Base-by-base conservation (phyloP, 2,888 invertebrate species). In the Lamellibrachia satsuma region DNA sequence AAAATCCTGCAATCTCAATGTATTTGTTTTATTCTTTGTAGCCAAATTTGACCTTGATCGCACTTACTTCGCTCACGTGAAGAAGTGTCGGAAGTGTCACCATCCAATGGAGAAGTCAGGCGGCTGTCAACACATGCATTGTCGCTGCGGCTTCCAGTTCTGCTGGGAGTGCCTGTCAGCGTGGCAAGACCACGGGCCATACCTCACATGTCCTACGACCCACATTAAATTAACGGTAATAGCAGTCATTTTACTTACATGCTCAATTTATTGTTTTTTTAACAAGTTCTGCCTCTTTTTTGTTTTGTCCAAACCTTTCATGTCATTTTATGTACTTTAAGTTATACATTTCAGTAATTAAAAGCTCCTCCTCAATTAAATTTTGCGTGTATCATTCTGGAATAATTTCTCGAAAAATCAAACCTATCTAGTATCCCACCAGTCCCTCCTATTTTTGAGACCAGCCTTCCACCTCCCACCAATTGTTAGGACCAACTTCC, bases 21-120 rank as follows among this genome's bases (percentile, higher is more conserved):
- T 75, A 22, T 75, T 22, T 22, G 3, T 15, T 15, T 75, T 22
- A 75, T 2, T 22, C 75, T 75, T 75, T 75, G 75, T 75, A 75
- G 75, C 15, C 22, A 75, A 6, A 15, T 22, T 22, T n/a, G 22
- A 52, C 91, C n/a, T 7, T 22, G 52, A 39, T n/a, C 8, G 27
- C 52, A n/a, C 27, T 9, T 52, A 52, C n/a, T 51, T 90, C 22
- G 93, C 94, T 27, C 52, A 93, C 6, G 92, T 94, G 55, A 94
- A 94, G 92, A 90, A 93, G 2, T 95, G 95, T 91, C 95, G 94
- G 2, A 90, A 52, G 7, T 95, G 95, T 91, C 15, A 93, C n/a
- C 93, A 94, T 27, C 94, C 94, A 11, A 94, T 95, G 27, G 94
- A 95, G 93, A 95, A 95, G 92, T 92, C 93, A 92, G 93, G 93